phyloP scores from a whole-genome alignment of 2,797 vertebrate genomes.

The Coranthus polyacanthus region DNA sequence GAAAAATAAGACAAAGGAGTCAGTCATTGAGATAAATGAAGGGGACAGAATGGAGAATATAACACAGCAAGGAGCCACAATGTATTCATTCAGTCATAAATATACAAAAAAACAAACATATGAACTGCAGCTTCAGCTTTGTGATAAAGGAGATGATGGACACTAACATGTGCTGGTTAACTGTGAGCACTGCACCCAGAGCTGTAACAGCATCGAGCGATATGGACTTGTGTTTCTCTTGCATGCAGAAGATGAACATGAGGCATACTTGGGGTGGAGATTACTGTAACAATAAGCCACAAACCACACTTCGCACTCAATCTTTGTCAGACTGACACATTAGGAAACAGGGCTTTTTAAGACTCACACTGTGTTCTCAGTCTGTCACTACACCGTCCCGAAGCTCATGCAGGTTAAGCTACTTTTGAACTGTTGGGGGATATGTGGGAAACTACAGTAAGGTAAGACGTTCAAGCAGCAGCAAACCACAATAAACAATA shows the following conservation, averaged over 20 bases:
- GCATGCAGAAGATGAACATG: slow-evolving; percentile 54
- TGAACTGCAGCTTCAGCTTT: slow-evolving; percentile 23
- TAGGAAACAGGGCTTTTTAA: slow-evolving; percentile 20
- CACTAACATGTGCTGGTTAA: slow-evolving; percentile 10
- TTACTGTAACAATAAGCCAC: slow-evolving; percentile 43
- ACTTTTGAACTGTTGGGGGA: slow-evolving; percentile 3
- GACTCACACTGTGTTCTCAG: slow-evolving; percentile 27
- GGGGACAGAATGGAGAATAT: slow-evolving; percentile 38
- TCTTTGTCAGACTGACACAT: slow-evolving; percentile 14
- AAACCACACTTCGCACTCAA: slow-evolving; percentile 42
- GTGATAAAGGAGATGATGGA: slow-evolving; percentile 38
- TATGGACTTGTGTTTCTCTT: slow-evolving; percentile 28
- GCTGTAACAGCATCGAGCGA: slow-evolving; percentile 24
- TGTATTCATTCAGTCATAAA: slow-evolving; percentile 51
- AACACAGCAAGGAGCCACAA: slow-evolving; percentile 40
- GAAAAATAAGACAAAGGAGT: slow-evolving; percentile 64
- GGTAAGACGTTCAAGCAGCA: slow-evolving; percentile 20
- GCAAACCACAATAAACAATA: slow-evolving; percentile 13
- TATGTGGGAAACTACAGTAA: slow-evolving; percentile 2
- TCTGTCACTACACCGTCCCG: slow-evolving; percentile 9
- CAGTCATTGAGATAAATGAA: slow-evolving; percentile 46
- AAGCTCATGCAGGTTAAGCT: slow-evolving; percentile 58
- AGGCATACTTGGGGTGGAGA: slow-evolving; percentile 31
- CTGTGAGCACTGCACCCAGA: slow-evolving; percentile 28
- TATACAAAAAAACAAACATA: slow-evolving; percentile 40